Base-by-base conservation (phyloP, 2,888 invertebrate species). In the Drosophila subsilvestris region DNA sequence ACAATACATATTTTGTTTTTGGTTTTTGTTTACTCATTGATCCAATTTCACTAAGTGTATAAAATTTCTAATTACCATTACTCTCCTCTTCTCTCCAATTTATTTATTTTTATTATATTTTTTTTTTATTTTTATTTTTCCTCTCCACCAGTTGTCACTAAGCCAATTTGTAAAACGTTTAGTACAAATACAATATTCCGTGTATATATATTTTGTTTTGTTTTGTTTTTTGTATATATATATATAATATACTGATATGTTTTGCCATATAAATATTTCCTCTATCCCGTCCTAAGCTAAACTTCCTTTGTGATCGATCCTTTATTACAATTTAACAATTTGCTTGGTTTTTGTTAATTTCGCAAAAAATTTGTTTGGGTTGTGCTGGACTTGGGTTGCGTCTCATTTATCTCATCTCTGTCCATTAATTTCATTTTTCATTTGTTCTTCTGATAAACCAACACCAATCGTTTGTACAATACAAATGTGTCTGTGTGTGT, bases 101-200 rank as follows among this genome's bases (percentile, higher is more conserved):
- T 50, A 55, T 70, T 69, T 75, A 80, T 63, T 74, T 76, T n/a
- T n/a, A n/a, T n/a, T n/a, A n/a, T n/a, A 22, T 65, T 74, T 60
- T 62, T 63, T 51, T 49, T 80, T 71, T 73, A 50, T 49, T 80
- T 71, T 73, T 48, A 58, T 69, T 44, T 54, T 56, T 55, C 51
- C 44, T 42, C 59, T 74, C n/a, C 49, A 37, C 27, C 27, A 29
- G 48, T 47, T 77, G 69, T 78, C 69, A 76, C 78, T 85, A 86
- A 75, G 87, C 87, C 87, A 88, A 87, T 87, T 85, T 85, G 85
- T 86, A 87, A 87, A 88, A 79, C 79, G 78, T 88, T 87, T 87
- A 87, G 88, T 88, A 88, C 87, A 88, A 88, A 88, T 88, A 86
- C 81, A 88, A 80, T 86, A 85, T 77, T 81, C 70, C 77, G 78